Evolutionary conservation across 2,113 vertebrate species (phyloP).

Genomic region (Gallinago paraguaiae): DNA sequence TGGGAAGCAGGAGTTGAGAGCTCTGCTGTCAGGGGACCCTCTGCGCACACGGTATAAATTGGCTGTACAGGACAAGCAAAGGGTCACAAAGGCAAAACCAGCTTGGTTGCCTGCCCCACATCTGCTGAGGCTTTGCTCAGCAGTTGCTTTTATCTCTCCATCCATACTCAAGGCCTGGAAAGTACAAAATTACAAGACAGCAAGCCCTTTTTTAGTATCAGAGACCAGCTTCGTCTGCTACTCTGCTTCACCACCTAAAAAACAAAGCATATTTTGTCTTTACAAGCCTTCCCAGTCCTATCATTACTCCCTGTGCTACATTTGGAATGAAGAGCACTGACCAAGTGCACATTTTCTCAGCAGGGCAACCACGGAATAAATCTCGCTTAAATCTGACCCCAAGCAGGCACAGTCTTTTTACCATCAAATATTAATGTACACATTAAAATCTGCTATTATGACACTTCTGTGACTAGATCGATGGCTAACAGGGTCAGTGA

Average conservation of each 20-base stretch:
- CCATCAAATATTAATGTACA: not conserved
- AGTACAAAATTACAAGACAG: slow-evolving; percentile 19
- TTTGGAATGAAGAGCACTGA: not conserved
- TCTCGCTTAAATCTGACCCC: not conserved
- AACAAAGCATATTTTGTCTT: not conserved
- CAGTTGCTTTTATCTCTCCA: not conserved
- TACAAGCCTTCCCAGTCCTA: not conserved
- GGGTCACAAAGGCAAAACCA: not conserved
- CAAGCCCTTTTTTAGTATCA: not conserved
- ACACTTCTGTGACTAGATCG: not conserved
- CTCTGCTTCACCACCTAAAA: not conserved
- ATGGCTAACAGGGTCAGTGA: not conserved
- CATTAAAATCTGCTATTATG: not conserved
- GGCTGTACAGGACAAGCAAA: not conserved
- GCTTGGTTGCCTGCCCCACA: not conserved
- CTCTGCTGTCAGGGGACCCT: not conserved
- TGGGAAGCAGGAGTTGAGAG: not conserved
- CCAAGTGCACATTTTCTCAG: not conserved
- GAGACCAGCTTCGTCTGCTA: not conserved
- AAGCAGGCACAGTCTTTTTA: not conserved
- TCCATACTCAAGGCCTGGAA: not conserved
- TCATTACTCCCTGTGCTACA: not conserved
- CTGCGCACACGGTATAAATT: not conserved
- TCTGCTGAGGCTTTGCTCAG: not conserved
- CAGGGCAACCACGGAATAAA: not conserved